A percentile compares a stretch with the other conserved stretches of the same genome.
These are phyloP conservation scores for Hippolais icterina DNA, from an alignment of 2,113 vertebrate genomes.

Conservation along the genomic window DNA sequence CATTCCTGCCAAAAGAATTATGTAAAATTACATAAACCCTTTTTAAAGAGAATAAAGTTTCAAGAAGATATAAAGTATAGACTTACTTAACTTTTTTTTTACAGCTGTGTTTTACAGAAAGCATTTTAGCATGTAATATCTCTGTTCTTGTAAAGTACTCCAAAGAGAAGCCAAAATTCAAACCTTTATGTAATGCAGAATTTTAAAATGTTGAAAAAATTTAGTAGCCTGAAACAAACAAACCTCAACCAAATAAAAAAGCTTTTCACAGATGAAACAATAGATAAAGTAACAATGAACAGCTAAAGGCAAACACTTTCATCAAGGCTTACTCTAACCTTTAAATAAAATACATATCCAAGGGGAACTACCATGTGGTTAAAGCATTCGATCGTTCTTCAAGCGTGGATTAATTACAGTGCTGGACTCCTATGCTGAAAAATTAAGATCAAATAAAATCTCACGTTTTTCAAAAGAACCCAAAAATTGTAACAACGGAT, in stretches of 20 bases:
- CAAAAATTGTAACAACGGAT: neutral
- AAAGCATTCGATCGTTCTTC: neutral
- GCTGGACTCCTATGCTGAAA: neutral
- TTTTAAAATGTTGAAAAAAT: neutral
- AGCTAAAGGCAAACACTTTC: neutral
- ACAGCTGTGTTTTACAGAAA: slow-evolving; percentile 28
- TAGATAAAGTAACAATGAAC: neutral
- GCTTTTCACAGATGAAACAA: neutral
- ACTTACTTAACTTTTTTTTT: neutral
- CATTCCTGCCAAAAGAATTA: slow-evolving; percentile 75
- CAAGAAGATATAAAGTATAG: slow-evolving; percentile 35
- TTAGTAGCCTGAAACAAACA: neutral
- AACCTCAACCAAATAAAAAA: neutral
- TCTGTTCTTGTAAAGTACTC: slow-evolving; percentile 3
- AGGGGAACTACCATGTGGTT: neutral
- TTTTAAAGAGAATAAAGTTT: slow-evolving; percentile 66
- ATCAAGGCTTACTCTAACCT: neutral
- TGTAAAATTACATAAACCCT: slow-evolving; percentile 74
- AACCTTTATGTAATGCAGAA: neutral
- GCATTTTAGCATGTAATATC: slow-evolving; percentile 24
- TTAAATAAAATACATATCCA: neutral
- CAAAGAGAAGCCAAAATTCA: slow-evolving; percentile 43
- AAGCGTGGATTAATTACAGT: neutral
- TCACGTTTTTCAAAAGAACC: neutral
- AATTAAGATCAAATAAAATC: neutral